Evolutionary conservation across 1,140 invertebrate genomes (phyloP).

Genomic region (Drosophila rhopaloa): DNA sequence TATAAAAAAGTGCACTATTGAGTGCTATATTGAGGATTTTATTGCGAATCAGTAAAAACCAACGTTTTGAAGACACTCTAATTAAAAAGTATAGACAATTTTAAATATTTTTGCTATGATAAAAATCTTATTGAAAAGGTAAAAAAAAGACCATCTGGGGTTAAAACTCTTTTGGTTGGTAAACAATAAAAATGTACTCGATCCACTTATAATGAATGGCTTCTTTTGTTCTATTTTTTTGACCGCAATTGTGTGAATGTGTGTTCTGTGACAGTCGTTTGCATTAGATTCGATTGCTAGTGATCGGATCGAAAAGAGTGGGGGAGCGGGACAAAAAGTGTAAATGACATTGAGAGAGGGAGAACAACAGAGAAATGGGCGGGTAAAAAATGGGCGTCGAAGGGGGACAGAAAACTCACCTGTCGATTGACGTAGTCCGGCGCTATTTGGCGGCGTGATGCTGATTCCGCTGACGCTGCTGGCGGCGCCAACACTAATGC

Average conservation of each 20-base stretch:
- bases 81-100: no score
- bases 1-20: background rate
- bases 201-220: background rate
- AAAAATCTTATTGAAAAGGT: no score
- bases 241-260: constrained; percentile 15
- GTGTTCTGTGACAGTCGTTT: constrained; percentile 17
- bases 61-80: no score
- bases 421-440: constrained; percentile 74
- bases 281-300: constrained; percentile 22
- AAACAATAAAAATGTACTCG: background rate
- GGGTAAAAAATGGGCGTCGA: constrained; percentile 1
- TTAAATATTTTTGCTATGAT: no score
- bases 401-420: constrained; percentile 56
- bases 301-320: constrained; percentile 14
- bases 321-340: background rate
- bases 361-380: constrained; percentile 16
- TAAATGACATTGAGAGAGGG: constrained; percentile 39
- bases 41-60: background rate
- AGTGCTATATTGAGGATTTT: background rate
- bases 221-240: constrained; percentile 11
- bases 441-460: constrained; percentile 80
- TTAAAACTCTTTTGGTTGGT: background rate
- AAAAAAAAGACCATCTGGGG: background rate
- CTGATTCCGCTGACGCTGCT: constrained; percentile 70
- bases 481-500: constrained; percentile 56